Percentiles rank a stretch among this genome's conserved stretches.
Conservation (phyloP, 2,113 vertebrate genomes). For the Patagioenas fasciata region DNA sequence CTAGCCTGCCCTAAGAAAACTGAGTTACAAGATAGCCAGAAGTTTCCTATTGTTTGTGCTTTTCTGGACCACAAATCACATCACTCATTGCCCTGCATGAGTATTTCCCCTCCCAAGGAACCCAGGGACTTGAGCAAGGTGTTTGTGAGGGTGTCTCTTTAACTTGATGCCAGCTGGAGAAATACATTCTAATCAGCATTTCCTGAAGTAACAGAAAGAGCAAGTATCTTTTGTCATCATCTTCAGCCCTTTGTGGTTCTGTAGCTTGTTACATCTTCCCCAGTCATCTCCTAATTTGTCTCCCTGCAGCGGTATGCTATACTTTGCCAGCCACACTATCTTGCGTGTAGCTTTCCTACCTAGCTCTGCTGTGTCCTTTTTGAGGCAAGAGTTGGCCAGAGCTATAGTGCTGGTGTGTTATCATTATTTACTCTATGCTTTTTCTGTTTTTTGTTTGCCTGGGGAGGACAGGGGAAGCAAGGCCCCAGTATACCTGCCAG, state of each 20-base stretch:
- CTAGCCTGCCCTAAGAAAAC: neutral
- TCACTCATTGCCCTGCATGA: fast-evolving
- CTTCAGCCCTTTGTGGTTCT: neutral
- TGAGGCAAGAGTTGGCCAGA: neutral
- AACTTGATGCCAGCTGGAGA: neutral
- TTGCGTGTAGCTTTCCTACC: fast-evolving
- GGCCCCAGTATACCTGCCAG: neutral
- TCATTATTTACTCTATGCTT: fast-evolving
- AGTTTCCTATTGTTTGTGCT: neutral
- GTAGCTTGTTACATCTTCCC: fast-evolving
- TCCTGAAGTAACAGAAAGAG: neutral
- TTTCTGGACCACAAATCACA: neutral
- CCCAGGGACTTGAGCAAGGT: neutral
- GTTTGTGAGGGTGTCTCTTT: neutral
- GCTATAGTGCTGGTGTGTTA: fast-evolving
- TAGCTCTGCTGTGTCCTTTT: neutral
- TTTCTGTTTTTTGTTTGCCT: neutral
- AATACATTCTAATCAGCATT: neutral
- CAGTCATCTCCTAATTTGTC: fast-evolving
- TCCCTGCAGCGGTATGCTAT: fast-evolving
- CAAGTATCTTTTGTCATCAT: too few species aligned
- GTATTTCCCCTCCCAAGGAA: neutral
- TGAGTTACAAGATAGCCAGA: neutral
- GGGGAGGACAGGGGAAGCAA: fast-evolving
- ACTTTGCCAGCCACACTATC: neutral